Conservation (phyloP, 2,113 vertebrate species). For the Centropus unirufus region DNA sequence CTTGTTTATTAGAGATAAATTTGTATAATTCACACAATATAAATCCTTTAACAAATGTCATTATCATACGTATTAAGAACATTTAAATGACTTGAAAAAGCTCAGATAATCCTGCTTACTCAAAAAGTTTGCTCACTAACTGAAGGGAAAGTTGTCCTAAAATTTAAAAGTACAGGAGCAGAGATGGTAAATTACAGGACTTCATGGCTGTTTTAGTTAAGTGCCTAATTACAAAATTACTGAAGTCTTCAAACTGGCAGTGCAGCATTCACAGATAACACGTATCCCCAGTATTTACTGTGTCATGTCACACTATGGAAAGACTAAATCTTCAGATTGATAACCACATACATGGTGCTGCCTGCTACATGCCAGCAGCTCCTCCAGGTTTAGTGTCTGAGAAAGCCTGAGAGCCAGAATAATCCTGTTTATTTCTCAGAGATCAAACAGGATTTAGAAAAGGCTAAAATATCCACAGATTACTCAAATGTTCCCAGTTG, state of each 20-base stretch:
- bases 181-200: not conserved
- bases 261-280: not conserved
- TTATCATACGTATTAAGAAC: not conserved
- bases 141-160: not conserved
- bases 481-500: not conserved
- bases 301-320: not conserved
- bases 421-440: slow-evolving; percentile 45
- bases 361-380: not conserved
- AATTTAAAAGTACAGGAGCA: not conserved
- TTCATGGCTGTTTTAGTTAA: not conserved
- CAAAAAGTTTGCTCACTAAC: not conserved
- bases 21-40: not conserved
- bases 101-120: not conserved
- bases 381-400: not conserved
- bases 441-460: slow-evolving; percentile 41
- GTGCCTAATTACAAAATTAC: not conserved
- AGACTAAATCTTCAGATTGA: not conserved
- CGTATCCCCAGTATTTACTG: not conserved
- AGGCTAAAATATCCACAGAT: slow-evolving; percentile 46
- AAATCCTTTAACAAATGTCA: not conserved
- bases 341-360: not conserved
- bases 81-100: not conserved
- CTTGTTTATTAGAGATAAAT: not conserved
- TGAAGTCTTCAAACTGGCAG: not conserved
- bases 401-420: slow-evolving; percentile 37